Evolutionary conservation across 2,113 vertebrate species (phyloP).

Genomic region (Istiophorus platypterus): DNA sequence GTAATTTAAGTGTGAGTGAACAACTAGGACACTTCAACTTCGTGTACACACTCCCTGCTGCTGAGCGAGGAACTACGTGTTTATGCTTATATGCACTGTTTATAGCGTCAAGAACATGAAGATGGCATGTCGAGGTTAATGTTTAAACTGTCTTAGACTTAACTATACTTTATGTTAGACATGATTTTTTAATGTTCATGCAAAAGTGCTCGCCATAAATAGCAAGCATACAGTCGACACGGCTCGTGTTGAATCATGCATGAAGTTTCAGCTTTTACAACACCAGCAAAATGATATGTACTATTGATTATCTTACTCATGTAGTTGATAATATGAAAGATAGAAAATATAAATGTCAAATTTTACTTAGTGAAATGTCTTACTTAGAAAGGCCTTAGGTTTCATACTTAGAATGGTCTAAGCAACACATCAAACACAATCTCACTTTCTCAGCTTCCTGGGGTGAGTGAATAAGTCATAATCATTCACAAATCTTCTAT

Average conservation of each 20-base stretch:
- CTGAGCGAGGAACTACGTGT: not conserved
- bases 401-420: not conserved
- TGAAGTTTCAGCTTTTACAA: conserved; percentile 22
- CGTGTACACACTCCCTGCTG: not conserved
- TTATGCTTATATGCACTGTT: conserved; percentile 1
- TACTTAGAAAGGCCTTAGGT: not conserved
- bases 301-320: conserved; percentile 2
- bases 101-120: conserved; percentile 4
- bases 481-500: not conserved
- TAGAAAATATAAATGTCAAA: not conserved
- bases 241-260: conserved; percentile 53
- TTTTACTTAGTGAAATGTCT: not conserved
- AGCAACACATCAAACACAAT: not conserved
- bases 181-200: conserved; percentile 49
- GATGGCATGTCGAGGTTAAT: conserved; percentile 14
- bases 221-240: conserved; percentile 7
- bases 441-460: no score
- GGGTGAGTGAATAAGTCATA: not conserved
- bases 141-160: not conserved
- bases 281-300: not conserved
- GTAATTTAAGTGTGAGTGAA: conserved; percentile 37
- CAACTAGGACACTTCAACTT: conserved; percentile 32
- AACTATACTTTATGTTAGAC: conserved; percentile 2
- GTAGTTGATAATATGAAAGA: not conserved
- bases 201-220: conserved; percentile 33